Conservation (phyloP, 2,113 vertebrate species). For the Cebidichthys violaceus region DNA sequence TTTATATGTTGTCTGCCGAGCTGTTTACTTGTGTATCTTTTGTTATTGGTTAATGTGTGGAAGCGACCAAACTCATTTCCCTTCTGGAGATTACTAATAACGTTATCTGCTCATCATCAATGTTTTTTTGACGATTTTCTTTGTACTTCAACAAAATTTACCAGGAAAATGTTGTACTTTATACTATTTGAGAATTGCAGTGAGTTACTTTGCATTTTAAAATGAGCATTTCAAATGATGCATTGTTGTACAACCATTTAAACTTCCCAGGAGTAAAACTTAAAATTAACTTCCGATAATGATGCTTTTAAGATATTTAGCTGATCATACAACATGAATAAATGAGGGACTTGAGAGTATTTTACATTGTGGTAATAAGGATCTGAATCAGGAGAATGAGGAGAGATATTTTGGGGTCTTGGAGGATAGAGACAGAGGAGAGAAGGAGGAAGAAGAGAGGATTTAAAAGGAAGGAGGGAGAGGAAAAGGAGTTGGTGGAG, state of each 20-base stretch:
- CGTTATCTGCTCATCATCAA: not conserved
- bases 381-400: conserved; percentile 38
- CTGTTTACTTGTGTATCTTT: not conserved
- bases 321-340: not conserved
- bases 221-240: not conserved
- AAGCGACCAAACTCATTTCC: not conserved
- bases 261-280: not conserved
- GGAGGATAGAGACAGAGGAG: conserved; percentile 50
- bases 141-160: not conserved
- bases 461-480: conserved; percentile 66
- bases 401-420: conserved; percentile 57
- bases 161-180: not conserved
- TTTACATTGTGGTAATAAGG: not conserved
- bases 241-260: not conserved
- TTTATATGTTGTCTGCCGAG: not conserved
- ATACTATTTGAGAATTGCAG: not conserved
- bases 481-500: conserved; percentile 57
- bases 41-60: not conserved
- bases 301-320: not conserved
- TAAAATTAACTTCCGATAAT: not conserved
- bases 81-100: not conserved
- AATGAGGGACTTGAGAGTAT: not conserved
- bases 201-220: not conserved
- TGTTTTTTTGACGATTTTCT: not conserved
- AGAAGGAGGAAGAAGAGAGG: conserved; percentile 53